Conservation (phyloP, 2,113 vertebrate species). For the Odocoileus virginianus region DNA sequence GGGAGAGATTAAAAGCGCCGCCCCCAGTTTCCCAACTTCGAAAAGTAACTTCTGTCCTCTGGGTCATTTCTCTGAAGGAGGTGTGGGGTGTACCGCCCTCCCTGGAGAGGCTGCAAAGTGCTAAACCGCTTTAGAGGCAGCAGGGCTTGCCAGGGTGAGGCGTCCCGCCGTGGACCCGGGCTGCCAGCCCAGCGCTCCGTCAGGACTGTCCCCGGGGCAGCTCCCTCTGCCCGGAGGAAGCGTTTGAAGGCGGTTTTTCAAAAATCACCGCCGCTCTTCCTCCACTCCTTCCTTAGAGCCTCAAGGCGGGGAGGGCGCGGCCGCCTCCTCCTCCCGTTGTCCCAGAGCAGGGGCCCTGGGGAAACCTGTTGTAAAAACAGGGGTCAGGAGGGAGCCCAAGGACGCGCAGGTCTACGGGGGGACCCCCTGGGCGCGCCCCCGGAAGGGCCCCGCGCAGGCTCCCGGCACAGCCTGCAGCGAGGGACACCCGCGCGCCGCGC, state of each 20-base stretch:
- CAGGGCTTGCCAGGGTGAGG: neutral
- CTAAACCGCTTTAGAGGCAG: neutral
- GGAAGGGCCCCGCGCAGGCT: neutral
- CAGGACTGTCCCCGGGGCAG: neutral
- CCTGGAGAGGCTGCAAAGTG: neutral
- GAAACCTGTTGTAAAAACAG: neutral
- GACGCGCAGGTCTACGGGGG: fast-evolving
- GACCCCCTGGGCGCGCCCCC: neutral
- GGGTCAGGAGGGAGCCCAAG: neutral
- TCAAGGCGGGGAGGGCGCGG: neutral
- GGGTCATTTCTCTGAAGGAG: neutral
- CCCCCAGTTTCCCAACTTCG: neutral
- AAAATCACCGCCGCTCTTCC: neutral
- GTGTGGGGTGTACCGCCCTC: neutral
- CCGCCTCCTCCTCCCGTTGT: neutral
- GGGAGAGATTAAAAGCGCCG: neutral
- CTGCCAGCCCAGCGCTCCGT: neutral
- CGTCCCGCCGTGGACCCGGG: neutral
- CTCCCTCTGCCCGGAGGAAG: neutral
- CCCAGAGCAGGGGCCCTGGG: too few species aligned
- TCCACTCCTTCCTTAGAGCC: neutral
- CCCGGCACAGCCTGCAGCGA: neutral
- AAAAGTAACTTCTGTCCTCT: neutral
- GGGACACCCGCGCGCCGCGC: neutral
- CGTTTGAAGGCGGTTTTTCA: neutral